These are phyloP conservation scores for Dreissena rostriformis DNA, from an alignment of 1,140 invertebrate genomes.

Conservation along the genomic window DNA sequence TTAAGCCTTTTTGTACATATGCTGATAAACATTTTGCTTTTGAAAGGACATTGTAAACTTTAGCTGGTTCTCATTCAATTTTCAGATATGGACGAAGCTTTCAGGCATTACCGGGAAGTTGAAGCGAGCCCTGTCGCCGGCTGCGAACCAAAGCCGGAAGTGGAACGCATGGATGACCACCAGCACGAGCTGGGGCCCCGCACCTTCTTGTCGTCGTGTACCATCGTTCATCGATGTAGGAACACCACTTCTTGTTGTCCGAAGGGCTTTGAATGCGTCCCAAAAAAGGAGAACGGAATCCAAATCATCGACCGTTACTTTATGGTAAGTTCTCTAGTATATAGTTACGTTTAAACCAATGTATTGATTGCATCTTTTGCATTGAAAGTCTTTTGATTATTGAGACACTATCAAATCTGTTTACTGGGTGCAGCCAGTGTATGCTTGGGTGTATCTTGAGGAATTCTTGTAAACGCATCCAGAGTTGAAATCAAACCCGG, in stretches of 20 bases:
- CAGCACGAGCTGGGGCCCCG: not conserved
- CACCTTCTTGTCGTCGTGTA: constrained; percentile 12
- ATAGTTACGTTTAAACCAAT: not conserved
- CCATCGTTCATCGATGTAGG: constrained; percentile 25
- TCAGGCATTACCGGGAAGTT: constrained; percentile 16
- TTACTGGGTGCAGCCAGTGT: too few species aligned
- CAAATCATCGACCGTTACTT: constrained; percentile 25
- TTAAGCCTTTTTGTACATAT: not conserved
- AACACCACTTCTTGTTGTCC: constrained; percentile 26
- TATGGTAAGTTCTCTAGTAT: constrained; percentile 4
- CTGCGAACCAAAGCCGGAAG: constrained; percentile 29
- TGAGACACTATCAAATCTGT: not conserved
- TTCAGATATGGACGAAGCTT: constrained; percentile 27
- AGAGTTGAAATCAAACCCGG: too few species aligned
- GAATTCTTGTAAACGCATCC: too few species aligned
- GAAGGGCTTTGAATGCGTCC: constrained; percentile 1
- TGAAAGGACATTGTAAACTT: not conserved
- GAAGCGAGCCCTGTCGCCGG: not conserved
- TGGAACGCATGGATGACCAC: constrained; percentile 11
- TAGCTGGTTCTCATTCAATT: not conserved
- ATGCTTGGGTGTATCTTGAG: too few species aligned
- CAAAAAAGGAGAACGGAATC: constrained; percentile 29
- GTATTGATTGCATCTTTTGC: not conserved
- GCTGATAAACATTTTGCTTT: not conserved
- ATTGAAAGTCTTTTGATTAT: not conserved